A percentile compares a stretch with the other conserved stretches of the same genome.
phyloP scores from a whole-genome alignment of 2,113 vertebrate species.

The Rousettus leschenaultii region DNA sequence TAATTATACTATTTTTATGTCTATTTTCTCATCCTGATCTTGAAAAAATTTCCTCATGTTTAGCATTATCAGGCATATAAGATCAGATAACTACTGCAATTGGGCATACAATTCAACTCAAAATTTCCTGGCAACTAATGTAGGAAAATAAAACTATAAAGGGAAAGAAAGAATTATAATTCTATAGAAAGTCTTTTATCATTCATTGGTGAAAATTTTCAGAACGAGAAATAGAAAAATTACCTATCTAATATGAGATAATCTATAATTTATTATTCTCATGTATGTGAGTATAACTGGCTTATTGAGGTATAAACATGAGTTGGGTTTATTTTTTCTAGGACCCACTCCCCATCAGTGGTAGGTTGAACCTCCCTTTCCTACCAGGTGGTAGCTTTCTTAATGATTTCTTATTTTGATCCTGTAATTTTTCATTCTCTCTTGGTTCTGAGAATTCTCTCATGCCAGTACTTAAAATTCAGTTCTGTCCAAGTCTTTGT shows the following conservation, averaged over 20 bases:
- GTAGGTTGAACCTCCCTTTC: neutral
- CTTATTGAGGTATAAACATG: neutral
- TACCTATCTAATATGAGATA: neutral
- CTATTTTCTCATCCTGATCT: neutral
- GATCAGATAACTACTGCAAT: neutral
- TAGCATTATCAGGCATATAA: neutral
- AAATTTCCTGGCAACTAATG: neutral
- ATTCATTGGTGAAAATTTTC: neutral
- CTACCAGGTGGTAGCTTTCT: neutral
- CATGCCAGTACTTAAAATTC: neutral
- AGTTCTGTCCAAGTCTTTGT: neutral
- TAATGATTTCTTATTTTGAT: neutral
- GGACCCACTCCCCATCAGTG: neutral
- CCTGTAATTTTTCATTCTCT: neutral
- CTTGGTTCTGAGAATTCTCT: neutral
- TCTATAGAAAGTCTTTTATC: neutral
- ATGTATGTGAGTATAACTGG: neutral
- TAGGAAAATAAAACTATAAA: neutral
- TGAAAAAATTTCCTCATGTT: neutral
- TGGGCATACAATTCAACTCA: neutral
- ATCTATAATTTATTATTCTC: neutral
- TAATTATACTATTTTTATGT: neutral
- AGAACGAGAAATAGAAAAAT: neutral
- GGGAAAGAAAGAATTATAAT: neutral
- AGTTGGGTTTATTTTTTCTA: neutral